These are phyloP conservation scores for Cathartes aura DNA, from an alignment of 2,113 vertebrate genomes.

Conservation along the genomic window DNA sequence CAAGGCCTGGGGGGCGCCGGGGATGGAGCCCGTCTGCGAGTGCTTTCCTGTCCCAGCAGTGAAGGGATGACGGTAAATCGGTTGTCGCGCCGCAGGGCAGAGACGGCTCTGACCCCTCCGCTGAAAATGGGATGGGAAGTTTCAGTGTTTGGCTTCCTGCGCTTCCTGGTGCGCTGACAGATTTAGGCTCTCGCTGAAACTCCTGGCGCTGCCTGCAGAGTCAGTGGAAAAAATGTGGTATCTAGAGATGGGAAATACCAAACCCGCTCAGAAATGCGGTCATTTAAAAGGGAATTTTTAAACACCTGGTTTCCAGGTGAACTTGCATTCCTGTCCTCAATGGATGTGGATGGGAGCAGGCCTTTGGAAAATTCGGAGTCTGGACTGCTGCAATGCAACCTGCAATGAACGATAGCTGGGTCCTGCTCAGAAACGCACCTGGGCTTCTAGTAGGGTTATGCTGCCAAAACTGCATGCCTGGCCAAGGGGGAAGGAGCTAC, in stretches of 20 bases:
- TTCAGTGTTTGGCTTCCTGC: constrained; percentile 21
- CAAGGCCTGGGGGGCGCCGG: neutral
- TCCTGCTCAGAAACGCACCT: neutral
- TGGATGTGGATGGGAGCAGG: neutral
- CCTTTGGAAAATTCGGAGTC: neutral
- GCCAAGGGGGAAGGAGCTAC: neutral
- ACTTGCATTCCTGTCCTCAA: neutral
- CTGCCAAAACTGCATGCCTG: neutral
- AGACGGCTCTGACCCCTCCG: neutral
- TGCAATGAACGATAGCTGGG: fast-evolving
- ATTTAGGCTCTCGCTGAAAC: constrained; percentile 30
- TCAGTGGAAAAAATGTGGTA: constrained; percentile 50
- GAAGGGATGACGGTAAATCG: neutral
- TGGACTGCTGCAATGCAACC: neutral
- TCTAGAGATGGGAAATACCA: constrained; percentile 60
- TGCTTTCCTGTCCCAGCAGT: constrained; percentile 1
- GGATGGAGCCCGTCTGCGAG: neutral
- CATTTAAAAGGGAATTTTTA: constrained; percentile 43
- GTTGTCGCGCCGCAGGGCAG: neutral
- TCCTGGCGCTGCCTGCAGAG: neutral
- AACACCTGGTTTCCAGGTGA: constrained; percentile 52
- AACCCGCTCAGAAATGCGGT: neutral
- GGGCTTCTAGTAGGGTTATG: neutral
- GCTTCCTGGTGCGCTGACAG: constrained; percentile 37
- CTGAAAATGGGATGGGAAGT: constrained; percentile 35